phyloP scores from a whole-genome alignment of 2,113 vertebrate genomes.

The Lathamus discolor region DNA sequence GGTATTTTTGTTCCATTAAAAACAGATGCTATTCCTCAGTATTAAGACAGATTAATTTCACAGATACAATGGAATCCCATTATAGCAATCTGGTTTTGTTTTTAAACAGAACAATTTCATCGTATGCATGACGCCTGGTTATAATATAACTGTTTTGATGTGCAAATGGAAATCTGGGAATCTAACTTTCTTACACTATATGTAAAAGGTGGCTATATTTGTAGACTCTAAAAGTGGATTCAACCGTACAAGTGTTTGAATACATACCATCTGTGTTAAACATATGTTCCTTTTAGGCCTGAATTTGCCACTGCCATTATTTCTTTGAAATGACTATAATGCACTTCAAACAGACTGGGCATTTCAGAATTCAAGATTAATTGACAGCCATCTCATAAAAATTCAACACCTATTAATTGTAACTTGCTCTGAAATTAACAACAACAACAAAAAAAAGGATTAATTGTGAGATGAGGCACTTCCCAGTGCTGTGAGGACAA shows the following conservation, averaged over 20 bases:
- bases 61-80: constrained; percentile 40
- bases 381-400: background rate
- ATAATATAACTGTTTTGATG: constrained; percentile 41
- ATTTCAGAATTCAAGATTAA: background rate
- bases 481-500: background rate
- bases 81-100: constrained; percentile 56
- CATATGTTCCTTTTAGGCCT: constrained; percentile 21
- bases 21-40: constrained; percentile 37
- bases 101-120: constrained; percentile 41
- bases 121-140: background rate
- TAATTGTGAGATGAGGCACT: background rate
- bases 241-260: constrained; percentile 38
- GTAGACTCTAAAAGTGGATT: constrained; percentile 29
- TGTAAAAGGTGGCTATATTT: constrained; percentile 45
- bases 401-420: background rate
- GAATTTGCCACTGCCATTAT: background rate
- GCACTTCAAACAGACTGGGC: background rate
- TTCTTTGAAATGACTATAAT: background rate
- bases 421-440: background rate
- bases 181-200: constrained; percentile 18
- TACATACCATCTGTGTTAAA: constrained; percentile 46
- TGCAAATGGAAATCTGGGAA: constrained; percentile 52
- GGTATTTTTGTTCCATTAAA: constrained; percentile 46
- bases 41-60: constrained; percentile 52
- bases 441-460: background rate